Evolutionary conservation across 2,888 invertebrate species (phyloP).

Genomic region (Mycalesis mineus): DNA sequence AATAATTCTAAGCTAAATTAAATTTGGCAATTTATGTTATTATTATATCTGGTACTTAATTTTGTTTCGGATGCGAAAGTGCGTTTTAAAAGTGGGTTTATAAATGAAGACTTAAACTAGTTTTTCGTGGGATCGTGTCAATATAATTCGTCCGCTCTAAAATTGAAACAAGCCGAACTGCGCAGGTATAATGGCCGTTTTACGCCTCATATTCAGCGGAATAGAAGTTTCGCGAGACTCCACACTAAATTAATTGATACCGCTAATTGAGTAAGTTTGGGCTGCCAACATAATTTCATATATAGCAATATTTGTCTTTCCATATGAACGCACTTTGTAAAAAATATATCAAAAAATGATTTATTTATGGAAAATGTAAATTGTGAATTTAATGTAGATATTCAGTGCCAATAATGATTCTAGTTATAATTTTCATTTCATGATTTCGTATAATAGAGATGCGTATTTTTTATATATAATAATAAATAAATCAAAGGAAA

Average conservation of each 20-base stretch:
- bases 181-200: too few relatives aligned
- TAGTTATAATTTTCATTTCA: conserved; percentile 39
- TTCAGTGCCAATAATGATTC: conserved; percentile 42
- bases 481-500: conserved; percentile 37
- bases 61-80: background rate
- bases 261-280: background rate
- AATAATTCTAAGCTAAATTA: conserved; percentile 18
- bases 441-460: conserved; percentile 37
- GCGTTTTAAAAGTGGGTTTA: background rate
- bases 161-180: too few relatives aligned
- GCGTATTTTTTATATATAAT: conserved; percentile 49
- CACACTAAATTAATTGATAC: too few relatives aligned
- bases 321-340: background rate
- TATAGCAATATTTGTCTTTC: background rate
- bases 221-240: too few relatives aligned
- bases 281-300: background rate
- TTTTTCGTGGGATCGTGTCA: background rate
- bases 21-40: conserved; percentile 15
- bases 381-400: conserved; percentile 30
- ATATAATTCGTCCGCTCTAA: too few relatives aligned
- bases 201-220: too few relatives aligned
- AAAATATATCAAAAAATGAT: background rate
- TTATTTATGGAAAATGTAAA: conserved; percentile 13
- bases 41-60: conserved; percentile 7
- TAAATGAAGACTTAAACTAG: background rate